Evolutionary conservation across 2,888 invertebrate species (phyloP).

Genomic region (Dermolepida albohirtum): DNA sequence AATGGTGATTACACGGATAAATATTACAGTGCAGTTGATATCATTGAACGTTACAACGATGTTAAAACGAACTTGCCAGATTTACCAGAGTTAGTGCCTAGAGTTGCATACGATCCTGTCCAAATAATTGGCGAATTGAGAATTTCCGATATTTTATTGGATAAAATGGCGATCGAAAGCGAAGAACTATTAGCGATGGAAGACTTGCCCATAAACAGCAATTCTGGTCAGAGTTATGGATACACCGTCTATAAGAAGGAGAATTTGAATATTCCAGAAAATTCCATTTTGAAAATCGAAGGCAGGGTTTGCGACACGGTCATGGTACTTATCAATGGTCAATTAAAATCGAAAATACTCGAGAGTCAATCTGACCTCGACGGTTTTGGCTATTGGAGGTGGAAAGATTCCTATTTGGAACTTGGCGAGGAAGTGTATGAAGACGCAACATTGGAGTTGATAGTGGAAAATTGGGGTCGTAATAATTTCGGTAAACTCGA

Average conservation of each 20-base stretch:
- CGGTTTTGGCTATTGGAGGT: conserved; percentile 64
- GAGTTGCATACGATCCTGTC: conserved; percentile 54
- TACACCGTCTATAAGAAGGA: conserved; percentile 68
- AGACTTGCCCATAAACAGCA: conserved; percentile 63
- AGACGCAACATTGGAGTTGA: conserved; percentile 59
- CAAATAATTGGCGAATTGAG: conserved; percentile 43
- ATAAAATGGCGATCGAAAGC: conserved; percentile 34
- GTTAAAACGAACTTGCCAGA: conserved; percentile 61
- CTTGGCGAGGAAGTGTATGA: conserved; percentile 50
- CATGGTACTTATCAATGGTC: conserved; percentile 66
- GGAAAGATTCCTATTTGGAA: conserved; percentile 54
- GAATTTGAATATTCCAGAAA: conserved; percentile 54
- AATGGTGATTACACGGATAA: conserved; percentile 90
- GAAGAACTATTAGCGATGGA: conserved; percentile 52
- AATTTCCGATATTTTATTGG: conserved; percentile 23
- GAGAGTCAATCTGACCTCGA: conserved; percentile 55
- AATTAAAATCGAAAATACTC: conserved; percentile 60
- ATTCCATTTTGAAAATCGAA: conserved; percentile 59
- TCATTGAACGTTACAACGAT: conserved; percentile 61
- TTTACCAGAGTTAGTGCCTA: conserved; percentile 53
- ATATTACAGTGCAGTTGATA: conserved; percentile 73
- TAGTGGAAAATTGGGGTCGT: conserved; percentile 85
- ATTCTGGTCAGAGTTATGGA: conserved; percentile 74
- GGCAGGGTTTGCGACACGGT: conserved; percentile 68
- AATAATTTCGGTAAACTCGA: conserved; percentile 69